Percentiles rank a stretch among this genome's conserved stretches.
These are phyloP conservation scores for Drosophila anomalata DNA, from an alignment of 2,888 invertebrate genomes.

Conservation along the genomic window DNA sequence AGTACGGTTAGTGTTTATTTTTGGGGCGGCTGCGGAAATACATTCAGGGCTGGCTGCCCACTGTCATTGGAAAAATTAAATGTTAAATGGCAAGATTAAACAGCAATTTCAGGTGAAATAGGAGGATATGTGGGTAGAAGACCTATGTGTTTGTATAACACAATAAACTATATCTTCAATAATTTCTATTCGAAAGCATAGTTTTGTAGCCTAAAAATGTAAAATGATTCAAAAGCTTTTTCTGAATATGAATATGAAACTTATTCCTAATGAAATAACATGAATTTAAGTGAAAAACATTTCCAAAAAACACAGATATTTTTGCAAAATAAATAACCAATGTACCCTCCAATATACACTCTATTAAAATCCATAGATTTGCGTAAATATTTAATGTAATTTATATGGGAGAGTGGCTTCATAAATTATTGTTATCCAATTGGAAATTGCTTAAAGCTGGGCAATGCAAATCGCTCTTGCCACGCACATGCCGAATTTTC, in stretches of 20 bases:
- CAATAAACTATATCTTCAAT: too few species aligned
- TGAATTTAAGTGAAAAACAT: not conserved
- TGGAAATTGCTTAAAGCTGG: constrained; percentile 21
- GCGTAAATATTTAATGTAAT: constrained; percentile 48
- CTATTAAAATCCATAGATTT: not conserved
- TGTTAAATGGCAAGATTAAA: not conserved
- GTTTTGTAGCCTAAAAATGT: too few species aligned
- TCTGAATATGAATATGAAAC: too few species aligned
- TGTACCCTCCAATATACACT: not conserved
- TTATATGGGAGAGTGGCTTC: constrained; percentile 21
- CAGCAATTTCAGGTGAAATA: too few species aligned
- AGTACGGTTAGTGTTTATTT: not conserved
- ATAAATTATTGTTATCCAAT: constrained; percentile 40
- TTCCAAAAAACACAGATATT: not conserved
- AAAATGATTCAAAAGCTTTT: too few species aligned
- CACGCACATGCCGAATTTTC: constrained; percentile 12
- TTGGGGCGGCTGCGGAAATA: not conserved
- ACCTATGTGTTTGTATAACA: too few species aligned
- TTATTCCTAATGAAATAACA: too few species aligned
- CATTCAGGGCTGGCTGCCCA: not conserved
- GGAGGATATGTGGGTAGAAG: too few species aligned
- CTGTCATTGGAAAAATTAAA: not conserved
- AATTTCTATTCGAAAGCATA: too few species aligned
- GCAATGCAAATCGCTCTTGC: constrained; percentile 18
- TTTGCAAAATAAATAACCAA: not conserved